phyloP scores from a whole-genome alignment of 1,140 invertebrate genomes.

The Galleria mellonella region DNA sequence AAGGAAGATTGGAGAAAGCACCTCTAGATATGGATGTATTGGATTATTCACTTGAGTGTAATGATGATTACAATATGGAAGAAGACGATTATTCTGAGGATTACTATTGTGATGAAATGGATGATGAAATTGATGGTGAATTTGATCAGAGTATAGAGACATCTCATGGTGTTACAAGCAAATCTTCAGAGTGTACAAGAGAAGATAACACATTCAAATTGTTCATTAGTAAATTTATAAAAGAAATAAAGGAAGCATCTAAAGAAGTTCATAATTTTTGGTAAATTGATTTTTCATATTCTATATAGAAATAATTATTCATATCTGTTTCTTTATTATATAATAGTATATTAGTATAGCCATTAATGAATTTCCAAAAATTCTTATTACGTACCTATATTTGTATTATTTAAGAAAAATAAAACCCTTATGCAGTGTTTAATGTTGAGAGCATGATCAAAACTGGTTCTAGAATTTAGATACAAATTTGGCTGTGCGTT shows the following conservation, averaged over 20 bases:
- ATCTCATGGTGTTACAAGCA: too few species aligned
- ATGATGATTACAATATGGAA: slow-evolving; percentile 5
- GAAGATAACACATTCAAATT: background rate
- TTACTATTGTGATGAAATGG: slow-evolving; percentile 9
- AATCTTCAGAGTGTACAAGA: background rate
- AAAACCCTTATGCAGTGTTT: too few species aligned
- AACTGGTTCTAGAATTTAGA: too few species aligned
- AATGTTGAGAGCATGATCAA: too few species aligned
- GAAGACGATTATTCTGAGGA: slow-evolving; percentile 6
- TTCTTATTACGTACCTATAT: too few species aligned
- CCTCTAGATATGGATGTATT: background rate
- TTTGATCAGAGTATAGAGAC: background rate
- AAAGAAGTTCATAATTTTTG: slow-evolving; percentile 25
- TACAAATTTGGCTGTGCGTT: too few species aligned
- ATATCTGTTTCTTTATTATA: too few species aligned
- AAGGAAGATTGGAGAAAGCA: slow-evolving; percentile 6
- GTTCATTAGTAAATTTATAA: slow-evolving; percentile 19
- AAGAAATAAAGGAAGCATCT: slow-evolving; percentile 23
- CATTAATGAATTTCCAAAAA: too few species aligned
- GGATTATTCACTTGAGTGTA: slow-evolving; percentile 1
- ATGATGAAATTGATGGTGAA: background rate
- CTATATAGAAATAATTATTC: background rate
- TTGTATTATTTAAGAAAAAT: too few species aligned
- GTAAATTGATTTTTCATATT: slow-evolving; percentile 14
- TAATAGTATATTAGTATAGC: too few species aligned